These are phyloP conservation scores for Pantherophis vulpinus DNA, from an alignment of 2,797 vertebrate genomes.

Conservation along the genomic window DNA sequence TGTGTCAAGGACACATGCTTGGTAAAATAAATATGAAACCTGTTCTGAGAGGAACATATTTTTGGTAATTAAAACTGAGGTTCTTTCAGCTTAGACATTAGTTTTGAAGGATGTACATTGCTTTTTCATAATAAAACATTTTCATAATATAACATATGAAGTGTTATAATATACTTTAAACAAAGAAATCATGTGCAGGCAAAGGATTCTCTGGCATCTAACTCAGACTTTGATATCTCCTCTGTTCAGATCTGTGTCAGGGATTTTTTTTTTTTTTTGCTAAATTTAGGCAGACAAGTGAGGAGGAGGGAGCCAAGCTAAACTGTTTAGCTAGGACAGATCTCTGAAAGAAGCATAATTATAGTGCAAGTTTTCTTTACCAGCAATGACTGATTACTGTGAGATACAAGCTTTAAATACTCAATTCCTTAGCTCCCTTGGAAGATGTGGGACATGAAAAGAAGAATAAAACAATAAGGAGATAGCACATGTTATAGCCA, in stretches of 20 bases:
- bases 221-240: background rate
- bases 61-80: background rate
- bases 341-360: background rate
- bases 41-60: background rate
- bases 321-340: background rate
- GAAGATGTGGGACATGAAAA: background rate
- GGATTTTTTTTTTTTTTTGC: background rate
- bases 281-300: background rate
- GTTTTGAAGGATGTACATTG: background rate
- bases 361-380: constrained; percentile 3
- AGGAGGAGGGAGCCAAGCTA: background rate
- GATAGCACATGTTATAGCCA: background rate
- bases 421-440: background rate
- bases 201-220: fast-evolving
- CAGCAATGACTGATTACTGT: background rate
- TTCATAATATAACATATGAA: background rate
- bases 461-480: background rate
- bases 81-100: background rate
- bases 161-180: background rate
- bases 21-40: background rate
- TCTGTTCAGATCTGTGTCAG: background rate
- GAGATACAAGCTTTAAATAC: background rate
- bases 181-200: background rate
- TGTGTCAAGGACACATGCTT: background rate
- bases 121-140: background rate